Percentiles rank a stretch among this genome's conserved stretches.
Conservation (phyloP, 2,797 vertebrate genomes). For the Glossophaga mutica region DNA sequence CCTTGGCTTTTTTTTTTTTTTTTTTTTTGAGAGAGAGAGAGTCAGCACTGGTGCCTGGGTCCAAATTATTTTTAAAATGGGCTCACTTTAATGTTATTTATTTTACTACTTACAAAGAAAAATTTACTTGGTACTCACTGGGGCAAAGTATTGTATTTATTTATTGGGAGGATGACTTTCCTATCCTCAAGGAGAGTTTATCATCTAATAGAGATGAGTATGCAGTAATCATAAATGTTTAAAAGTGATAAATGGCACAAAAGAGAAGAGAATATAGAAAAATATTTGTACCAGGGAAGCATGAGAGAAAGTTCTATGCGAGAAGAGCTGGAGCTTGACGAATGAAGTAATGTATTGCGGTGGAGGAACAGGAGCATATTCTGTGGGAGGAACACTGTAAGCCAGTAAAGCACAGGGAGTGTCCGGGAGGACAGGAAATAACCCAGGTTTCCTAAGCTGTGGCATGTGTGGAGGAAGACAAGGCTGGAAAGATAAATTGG, state of each 20-base stretch:
- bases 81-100: not conserved
- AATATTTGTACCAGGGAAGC: not conserved
- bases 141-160: not conserved
- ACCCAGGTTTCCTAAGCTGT: not conserved
- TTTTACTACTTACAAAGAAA: not conserved
- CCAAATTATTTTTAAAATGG: slow-evolving; percentile 45
- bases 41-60: slow-evolving; percentile 48
- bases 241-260: not conserved
- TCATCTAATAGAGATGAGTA: not conserved
- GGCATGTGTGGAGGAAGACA: not conserved
- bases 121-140: not conserved
- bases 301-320: not conserved
- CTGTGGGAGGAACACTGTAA: not conserved
- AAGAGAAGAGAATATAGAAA: not conserved
- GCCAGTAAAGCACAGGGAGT: not conserved
- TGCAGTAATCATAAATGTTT: not conserved
- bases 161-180: not conserved
- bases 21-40: not conserved
- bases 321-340: not conserved
- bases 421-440: not conserved
- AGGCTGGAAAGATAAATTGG: not conserved
- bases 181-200: not conserved
- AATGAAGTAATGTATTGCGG: not conserved
- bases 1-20: slow-evolving; percentile 45
- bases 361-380: not conserved